Evolutionary conservation across 2,797 vertebrate genomes (phyloP), one percentile per base, ranked within the genome.

Genomic region (Betta splendens): DNA sequence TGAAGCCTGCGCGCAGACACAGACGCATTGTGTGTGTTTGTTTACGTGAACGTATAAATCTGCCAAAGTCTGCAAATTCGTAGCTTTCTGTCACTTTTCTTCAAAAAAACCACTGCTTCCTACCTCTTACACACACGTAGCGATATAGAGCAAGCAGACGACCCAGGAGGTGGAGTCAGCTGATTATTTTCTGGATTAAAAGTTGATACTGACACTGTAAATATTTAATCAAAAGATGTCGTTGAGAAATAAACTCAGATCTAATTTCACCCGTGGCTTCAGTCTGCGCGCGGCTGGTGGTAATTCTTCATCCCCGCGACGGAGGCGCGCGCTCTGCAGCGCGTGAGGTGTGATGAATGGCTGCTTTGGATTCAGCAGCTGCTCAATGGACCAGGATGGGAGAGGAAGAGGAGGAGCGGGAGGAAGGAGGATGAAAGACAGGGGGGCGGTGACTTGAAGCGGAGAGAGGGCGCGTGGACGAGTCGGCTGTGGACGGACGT

Each of bases 311-410:
- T 74, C 58, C 79, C 43, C 58, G 76, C 76, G 71, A 68, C 69
- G 57, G 50, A 72, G 65, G 51, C 69, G 37, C 66, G 78, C 80
- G 85, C 84, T 83, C 72, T 79, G 69, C 57, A 71, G 80, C 78
- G 77, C 80, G 76, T 58, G 78, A 72, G 80, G 59, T 70, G 57
- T 57, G 48, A 44, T 47, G 26, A 28, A 9, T 10, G 65, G 59
- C 56, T 38, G 63, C 67, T 74, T 56, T 73, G 80, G 64, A 80
- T 40, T 59, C 59, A 64, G 50, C 85, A 89, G 90, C 87, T 88
- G 83, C 79, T 84, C 75, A 33, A 45, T 33, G 33, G 75, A 37
- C 49, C 63, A 64, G 64, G 53, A 69, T 9, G 26, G 47, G 38
- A 54, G 64, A 64, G 36, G 66, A 72, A 60, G 61, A 57, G 56